These are phyloP conservation scores for Mustela lutreola DNA, from an alignment of 2,113 vertebrate genomes.

Conservation along the genomic window DNA sequence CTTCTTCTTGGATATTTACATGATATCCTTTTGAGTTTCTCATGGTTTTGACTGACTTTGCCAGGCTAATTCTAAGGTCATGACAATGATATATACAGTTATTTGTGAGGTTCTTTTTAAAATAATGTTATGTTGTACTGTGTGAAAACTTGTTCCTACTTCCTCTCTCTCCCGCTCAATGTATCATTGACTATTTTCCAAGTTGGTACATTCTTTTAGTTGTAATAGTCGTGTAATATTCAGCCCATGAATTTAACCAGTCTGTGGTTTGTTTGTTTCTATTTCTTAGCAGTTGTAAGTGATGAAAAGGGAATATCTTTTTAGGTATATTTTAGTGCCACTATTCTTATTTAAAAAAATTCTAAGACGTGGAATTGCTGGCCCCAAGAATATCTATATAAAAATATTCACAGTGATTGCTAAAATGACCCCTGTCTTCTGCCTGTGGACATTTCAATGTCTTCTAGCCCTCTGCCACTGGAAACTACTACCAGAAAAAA, in stretches of 20 bases:
- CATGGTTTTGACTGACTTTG: background rate
- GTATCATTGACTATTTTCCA: background rate
- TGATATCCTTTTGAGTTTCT: background rate
- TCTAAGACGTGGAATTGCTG: background rate
- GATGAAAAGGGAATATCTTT: background rate
- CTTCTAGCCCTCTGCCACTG: background rate
- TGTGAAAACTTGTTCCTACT: background rate
- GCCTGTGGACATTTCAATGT: rapidly evolving
- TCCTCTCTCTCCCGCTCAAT: background rate
- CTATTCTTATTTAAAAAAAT: background rate
- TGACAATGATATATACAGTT: background rate
- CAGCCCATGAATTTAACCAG: background rate
- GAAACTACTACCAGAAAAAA: background rate
- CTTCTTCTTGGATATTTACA: background rate
- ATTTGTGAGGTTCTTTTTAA: background rate
- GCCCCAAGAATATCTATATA: background rate
- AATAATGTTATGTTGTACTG: background rate
- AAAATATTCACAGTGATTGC: background rate
- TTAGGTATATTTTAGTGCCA: background rate
- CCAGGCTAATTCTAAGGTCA: background rate
- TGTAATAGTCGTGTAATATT: background rate
- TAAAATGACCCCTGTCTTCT: rapidly evolving
- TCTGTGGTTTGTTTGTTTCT: background rate
- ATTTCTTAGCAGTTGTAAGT: background rate
- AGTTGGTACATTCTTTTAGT: background rate